phyloP scores from a whole-genome alignment of 2,888 invertebrate genomes.

The Catocala fraxini region DNA sequence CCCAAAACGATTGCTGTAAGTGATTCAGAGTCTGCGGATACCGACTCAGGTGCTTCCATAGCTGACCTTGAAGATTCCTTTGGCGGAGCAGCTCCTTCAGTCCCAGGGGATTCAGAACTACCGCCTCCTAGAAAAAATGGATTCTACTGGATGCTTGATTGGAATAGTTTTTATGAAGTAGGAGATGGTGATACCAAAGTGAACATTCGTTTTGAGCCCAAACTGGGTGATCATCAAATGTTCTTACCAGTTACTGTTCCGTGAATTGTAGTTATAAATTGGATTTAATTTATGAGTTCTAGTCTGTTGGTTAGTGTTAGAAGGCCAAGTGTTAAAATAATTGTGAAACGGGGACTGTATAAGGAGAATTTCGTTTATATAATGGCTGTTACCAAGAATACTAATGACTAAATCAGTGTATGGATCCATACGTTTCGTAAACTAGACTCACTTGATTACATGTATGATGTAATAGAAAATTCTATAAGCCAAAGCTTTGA shows the following conservation, averaged over 20 bases:
- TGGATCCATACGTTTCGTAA: conserved; percentile 3
- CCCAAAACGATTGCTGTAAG: conserved; percentile 57
- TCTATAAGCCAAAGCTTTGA: conserved; percentile 13
- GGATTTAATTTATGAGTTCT: conserved; percentile 61
- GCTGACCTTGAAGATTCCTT: conserved; percentile 93
- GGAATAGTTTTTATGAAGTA: conserved; percentile 95
- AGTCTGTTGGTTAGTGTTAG: conserved; percentile 62
- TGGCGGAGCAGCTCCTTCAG: conserved; percentile 88
- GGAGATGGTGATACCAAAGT: conserved; percentile 92
- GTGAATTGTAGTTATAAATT: conserved; percentile 66
- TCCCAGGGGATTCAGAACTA: conserved; percentile 88
- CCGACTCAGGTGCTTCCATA: conserved; percentile 85
- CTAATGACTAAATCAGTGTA: not conserved
- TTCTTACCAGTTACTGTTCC: conserved; percentile 92
- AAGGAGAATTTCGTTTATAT: conserved; percentile 16
- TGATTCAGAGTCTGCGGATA: conserved; percentile 80
- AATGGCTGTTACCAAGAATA: not conserved
- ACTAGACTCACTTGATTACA: conserved; percentile 17
- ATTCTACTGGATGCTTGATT: conserved; percentile 94
- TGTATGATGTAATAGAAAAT: conserved; percentile 23
- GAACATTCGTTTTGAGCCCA: conserved; percentile 93
- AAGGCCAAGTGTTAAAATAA: conserved; percentile 35
- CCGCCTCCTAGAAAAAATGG: conserved; percentile 92
- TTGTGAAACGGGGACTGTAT: conserved; percentile 21
- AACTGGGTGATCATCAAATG: conserved; percentile 93